A percentile compares a stretch with the other conserved stretches of the same genome.
Conservation (phyloP, 2,113 vertebrate genomes). For the Odobenus rosmarus region DNA sequence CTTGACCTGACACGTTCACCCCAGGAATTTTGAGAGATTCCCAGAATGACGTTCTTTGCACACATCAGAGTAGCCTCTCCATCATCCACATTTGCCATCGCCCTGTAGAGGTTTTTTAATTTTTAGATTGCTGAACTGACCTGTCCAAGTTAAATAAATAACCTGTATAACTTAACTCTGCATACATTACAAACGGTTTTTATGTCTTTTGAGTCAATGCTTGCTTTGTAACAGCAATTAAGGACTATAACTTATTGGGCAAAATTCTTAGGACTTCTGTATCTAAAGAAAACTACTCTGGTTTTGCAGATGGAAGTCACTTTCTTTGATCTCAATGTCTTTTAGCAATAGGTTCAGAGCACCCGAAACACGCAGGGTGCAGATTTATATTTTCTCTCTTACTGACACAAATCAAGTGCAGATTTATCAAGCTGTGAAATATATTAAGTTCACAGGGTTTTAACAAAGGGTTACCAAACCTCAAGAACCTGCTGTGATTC, state of each 20-base stretch:
- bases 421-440: constrained; percentile 87
- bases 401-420: constrained; percentile 83
- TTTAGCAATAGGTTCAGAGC: constrained; percentile 60
- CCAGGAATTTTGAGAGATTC: constrained; percentile 47
- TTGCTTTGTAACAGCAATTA: not conserved
- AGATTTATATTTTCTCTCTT: constrained; percentile 81
- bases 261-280: constrained; percentile 28
- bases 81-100: not conserved
- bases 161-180: not conserved
- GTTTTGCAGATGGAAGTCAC: constrained; percentile 62
- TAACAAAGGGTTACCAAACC: constrained; percentile 84
- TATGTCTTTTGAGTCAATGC: constrained; percentile 5
- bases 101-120: not conserved
- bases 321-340: constrained; percentile 78
- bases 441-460: constrained; percentile 86
- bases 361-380: constrained; percentile 68
- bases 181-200: not conserved
- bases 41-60: not conserved
- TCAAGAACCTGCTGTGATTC: constrained; percentile 76
- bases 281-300: constrained; percentile 21
- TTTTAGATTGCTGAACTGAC: constrained; percentile 42
- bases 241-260: not conserved
- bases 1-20: constrained; percentile 2
- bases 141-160: constrained; percentile 29
- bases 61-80: not conserved